Evolutionary conservation across 1,140 invertebrate species (phyloP).

Genomic region (Drosophila pandora): DNA sequence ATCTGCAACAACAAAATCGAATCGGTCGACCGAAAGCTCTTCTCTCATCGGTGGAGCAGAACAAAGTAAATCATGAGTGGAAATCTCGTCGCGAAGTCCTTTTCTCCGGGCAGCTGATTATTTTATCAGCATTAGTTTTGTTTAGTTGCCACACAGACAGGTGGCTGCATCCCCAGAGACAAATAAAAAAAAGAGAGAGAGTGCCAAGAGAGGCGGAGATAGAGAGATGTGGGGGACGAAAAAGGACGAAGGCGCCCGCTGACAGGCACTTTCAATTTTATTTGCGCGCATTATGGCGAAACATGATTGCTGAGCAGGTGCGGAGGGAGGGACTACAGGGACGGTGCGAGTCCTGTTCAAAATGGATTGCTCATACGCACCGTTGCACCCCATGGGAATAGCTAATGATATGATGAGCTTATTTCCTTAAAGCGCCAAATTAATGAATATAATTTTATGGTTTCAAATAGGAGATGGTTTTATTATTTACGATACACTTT

Average conservation of each 20-base stretch:
- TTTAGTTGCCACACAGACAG: slow-evolving; percentile 53
- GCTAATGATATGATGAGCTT: slow-evolving; percentile 38
- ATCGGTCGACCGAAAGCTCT: slow-evolving; percentile 37
- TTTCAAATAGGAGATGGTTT: slow-evolving; percentile 16
- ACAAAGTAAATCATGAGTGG: slow-evolving; percentile 61
- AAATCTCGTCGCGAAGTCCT: slow-evolving; percentile 40
- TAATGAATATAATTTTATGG: slow-evolving; percentile 26
- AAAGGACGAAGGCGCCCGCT: slow-evolving; percentile 12
- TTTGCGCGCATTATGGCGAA: slow-evolving; percentile 68
- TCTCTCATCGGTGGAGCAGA: slow-evolving; percentile 44
- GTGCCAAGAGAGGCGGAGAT: neutral
- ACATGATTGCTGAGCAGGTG: slow-evolving; percentile 50
- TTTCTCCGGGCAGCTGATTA: slow-evolving; percentile 53
- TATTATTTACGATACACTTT: slow-evolving; percentile 23
- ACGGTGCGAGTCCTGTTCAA: slow-evolving; percentile 12
- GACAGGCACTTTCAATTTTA: slow-evolving; percentile 76
- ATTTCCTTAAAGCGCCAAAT: slow-evolving; percentile 17
- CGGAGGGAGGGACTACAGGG: neutral
- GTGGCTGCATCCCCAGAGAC: slow-evolving; percentile 55
- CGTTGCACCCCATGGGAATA: slow-evolving; percentile 49
- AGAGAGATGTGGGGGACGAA: neutral
- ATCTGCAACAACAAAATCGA: slow-evolving; percentile 38
- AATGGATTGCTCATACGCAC: slow-evolving; percentile 70
- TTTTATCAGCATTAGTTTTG: slow-evolving; percentile 65
- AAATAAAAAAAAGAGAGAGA: neutral